Evolutionary conservation across 2,797 vertebrate genomes (phyloP).

Genomic region (Pangasius krempfi): DNA sequence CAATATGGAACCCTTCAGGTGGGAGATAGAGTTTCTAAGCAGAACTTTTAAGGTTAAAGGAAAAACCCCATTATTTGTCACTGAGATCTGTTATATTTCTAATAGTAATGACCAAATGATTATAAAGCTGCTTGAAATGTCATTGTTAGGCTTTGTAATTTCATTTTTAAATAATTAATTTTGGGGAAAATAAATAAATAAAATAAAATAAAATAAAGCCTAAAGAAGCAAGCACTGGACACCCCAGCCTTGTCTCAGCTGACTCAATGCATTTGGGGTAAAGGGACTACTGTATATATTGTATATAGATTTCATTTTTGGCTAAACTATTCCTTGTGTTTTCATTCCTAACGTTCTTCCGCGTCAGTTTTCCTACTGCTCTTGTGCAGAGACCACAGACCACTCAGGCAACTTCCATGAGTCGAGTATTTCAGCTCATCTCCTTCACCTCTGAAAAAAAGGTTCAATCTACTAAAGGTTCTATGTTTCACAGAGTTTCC

Average conservation of each 20-base stretch:
- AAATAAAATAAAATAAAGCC: background rate
- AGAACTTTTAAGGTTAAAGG: background rate
- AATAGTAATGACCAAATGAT: background rate
- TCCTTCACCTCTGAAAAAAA: background rate
- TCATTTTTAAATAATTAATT: background rate
- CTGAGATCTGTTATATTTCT: background rate
- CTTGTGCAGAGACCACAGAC: background rate
- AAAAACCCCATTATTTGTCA: background rate
- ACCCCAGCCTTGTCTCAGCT: background rate
- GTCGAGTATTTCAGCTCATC: background rate
- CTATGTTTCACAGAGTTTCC: background rate
- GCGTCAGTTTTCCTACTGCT: background rate
- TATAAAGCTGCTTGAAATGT: background rate
- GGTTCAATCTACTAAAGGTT: background rate
- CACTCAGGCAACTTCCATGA: background rate
- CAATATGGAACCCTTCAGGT: background rate
- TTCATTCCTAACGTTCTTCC: background rate
- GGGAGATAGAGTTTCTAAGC: background rate
- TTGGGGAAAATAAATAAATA: background rate
- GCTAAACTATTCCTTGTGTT: background rate
- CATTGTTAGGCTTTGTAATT: background rate
- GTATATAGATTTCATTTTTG: background rate
- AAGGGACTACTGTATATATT: background rate
- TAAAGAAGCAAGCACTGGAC: background rate
- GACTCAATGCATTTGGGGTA: background rate